Base-by-base conservation (phyloP, 1,140 invertebrate genomes). In the Penaeus vannamei region DNA sequence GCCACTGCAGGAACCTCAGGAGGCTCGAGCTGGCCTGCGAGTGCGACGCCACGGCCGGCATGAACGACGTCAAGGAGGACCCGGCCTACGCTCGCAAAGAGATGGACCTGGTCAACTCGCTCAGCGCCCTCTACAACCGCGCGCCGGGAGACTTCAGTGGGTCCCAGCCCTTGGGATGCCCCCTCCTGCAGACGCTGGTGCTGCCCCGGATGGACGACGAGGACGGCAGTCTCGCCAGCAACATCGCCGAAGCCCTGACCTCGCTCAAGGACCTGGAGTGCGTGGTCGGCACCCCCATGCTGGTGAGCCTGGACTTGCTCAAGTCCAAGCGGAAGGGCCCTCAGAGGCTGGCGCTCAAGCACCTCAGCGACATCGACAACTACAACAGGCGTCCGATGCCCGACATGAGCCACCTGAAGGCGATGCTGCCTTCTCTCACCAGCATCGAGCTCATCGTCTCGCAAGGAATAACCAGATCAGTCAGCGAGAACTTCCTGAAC, bases 201-300 rank as follows among this genome's bases (percentile, higher is more conserved):
- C 69, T 91, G 7, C 90, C 90, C 3, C 69, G 89, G 19, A 23
- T 91, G 26, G 90, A 91, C 46, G 90, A 91, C 36, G 90, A 91
- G 36, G 89, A 91, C 46, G 90, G 88, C 0, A 79, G 62, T n/a
- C 62, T 86, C 22, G 90, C 90, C 5, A 53, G 23, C 8, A 84
- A 85, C 20, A 81, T 91, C 22, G 76, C 89, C 17, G 36, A 64
- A 3, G 90, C 90, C 2, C 76, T 91, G 14, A 69, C 77, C 60
- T 76, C 84, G 10, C 32, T 91, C 5, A 82, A 53, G 20, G 76
- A 89, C 23, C 79, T 91, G 32, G 88, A 91, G 60, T n/a, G 23
- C 42, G 84, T 91, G 7, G 84, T 80, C 53, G 90, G 90, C 1
- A 81, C 86, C 23, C 84, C 90, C 14, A 90, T 89, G 88, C 62